Base-by-base conservation (phyloP, 2,113 vertebrate genomes). In the Gnathonemus longibarbis region DNA sequence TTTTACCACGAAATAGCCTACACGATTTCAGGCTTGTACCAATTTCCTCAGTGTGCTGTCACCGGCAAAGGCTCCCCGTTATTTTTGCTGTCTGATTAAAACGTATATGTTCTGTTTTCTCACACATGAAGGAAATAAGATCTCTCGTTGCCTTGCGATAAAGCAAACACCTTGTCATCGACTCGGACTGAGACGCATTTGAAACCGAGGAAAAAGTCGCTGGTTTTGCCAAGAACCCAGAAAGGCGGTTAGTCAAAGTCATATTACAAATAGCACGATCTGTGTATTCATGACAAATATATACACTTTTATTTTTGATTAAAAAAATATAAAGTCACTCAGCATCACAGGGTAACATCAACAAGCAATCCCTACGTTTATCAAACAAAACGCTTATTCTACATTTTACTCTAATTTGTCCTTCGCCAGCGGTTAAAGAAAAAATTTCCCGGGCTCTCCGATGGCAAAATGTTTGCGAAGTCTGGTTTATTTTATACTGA, bases 401-500 rank as follows among this genome's bases (percentile, higher is more conserved):
- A 2, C 70, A 15, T 52, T 21, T 53, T 83, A 49, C 49, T 27
- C 3, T 35, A 62, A 70, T 77, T 13, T 77, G 15, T 77, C 21
- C 15, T 10, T 50, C 46, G 62, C 27, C 7, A 21, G 83, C 45
- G 46, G 45, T 48, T 84, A 46, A 42, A 27, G 11, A 5, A 13
- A 13, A 48, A 21, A 48, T 27, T 84, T 84, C 45, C 19, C 39
- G 42, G 21, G 2, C 42, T 84, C 45, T 39, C 39, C 9, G 3
- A 10, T 24, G 19, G 45, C 4, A n/a, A 45, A 46, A 84, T 88
- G 84, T 88, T 52, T 92, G 90, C 86, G 35, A 9, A 66, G 49
- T 70, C 66, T 90, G 53, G 91, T 91, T 92, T 89, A 91, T 91
- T 94, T 93, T 92, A 94, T 92, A 90, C 31, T 19, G 70, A 39